Conservation (phyloP, 2,113 vertebrate species). For the Proterorhinus semilunaris region DNA sequence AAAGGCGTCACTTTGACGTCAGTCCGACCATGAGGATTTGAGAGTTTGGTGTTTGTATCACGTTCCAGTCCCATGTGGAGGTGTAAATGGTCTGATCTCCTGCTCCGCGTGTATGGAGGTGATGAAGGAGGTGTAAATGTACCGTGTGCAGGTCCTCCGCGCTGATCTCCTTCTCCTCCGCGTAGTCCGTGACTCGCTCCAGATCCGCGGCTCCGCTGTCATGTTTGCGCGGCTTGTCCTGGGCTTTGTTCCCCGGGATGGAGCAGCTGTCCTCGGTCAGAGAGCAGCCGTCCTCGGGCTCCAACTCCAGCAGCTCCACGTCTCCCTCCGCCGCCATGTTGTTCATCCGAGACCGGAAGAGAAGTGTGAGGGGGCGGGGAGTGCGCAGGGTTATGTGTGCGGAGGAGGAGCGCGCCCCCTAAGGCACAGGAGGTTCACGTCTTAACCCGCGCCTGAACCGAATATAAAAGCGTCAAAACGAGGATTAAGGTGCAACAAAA, state of each 20-base stretch:
- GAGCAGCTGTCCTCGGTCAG: background rate
- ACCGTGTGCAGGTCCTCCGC: background rate
- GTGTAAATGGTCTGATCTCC: background rate
- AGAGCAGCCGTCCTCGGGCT: background rate
- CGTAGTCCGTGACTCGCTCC: constrained; percentile 2
- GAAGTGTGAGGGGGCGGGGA: background rate
- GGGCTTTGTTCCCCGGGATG: background rate
- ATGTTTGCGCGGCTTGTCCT: constrained; percentile 1
- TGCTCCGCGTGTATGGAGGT: background rate
- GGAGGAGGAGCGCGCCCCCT: background rate
- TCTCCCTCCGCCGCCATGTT: constrained; percentile 1
- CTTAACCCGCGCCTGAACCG: no score
- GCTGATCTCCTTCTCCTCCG: constrained; percentile 1
- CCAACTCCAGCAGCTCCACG: constrained; percentile 1
- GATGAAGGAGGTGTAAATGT: no score
- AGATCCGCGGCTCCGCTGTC: constrained; percentile 1
- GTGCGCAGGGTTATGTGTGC: background rate
- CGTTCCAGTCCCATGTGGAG: no score
- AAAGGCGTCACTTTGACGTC: no score
- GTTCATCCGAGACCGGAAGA: background rate
- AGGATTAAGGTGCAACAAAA: no score
- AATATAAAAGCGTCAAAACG: no score
- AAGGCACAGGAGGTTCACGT: background rate
- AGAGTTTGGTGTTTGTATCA: no score
- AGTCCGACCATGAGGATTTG: no score